Base-by-base conservation (phyloP, 2,888 invertebrate species). In the Phrixothrix hirtus region DNA sequence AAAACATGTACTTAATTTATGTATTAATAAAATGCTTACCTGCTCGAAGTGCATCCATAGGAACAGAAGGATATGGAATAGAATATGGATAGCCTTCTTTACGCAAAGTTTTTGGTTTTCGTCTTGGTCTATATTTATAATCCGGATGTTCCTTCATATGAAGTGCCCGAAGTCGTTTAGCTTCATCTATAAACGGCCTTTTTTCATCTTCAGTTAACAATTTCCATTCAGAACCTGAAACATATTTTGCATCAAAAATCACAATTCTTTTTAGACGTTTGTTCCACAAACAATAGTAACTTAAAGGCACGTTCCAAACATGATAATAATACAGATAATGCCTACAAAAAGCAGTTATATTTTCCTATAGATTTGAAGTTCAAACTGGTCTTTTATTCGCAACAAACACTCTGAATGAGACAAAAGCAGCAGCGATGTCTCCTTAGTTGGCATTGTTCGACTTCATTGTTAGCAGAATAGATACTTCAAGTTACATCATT, bases 81-180 rank as follows among this genome's bases (percentile, higher is more conserved):
- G 92, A 90, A 80, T 93, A 94, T 0, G 93, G 92, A 73, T 92
- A 93, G 10, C 92, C 92, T 75, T 93, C 92, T 75, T 93, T 93
- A 71, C 92, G 81, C 60, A 91, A 73, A 26, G 91, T 89, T 77
- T 93, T 93, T 37, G 92, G 92, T 78, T 93, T 93, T 77, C 93
- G 83, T 69, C 92, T 78, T 10, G 94, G 94, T 62, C 94, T 78
- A 81, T 95, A 95, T 76, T 95, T 95, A 81, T 94, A 94, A 78
- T 94, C 94, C 0, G 94, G 94, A 74, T 95, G 92, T 65, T 94
- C 92, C 77, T 92, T 92, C 93, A 93, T 96, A 81, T 96, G 93
- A 84, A 91, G 87, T 12, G 92, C 91, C 34, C 96, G 82, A 64
- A 97, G 83, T 57, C 96, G 83, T 75, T 97, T 97, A 9, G 97